Conservation (phyloP, 2,797 vertebrate species). For the Diglossa cyanea region DNA sequence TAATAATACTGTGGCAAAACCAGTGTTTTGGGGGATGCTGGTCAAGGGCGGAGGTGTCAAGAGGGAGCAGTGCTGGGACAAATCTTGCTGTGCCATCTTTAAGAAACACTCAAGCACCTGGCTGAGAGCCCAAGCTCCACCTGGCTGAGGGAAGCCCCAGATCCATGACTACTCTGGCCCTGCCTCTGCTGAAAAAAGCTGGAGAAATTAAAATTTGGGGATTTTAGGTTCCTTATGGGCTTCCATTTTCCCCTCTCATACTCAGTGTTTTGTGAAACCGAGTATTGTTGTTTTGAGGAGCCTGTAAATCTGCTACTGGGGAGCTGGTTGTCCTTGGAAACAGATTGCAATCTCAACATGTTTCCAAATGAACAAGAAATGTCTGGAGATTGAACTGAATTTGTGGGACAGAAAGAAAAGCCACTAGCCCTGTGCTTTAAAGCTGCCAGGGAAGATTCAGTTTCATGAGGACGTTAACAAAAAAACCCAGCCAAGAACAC, state of each 20-base stretch:
- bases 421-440: neutral
- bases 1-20: neutral
- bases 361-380: constrained; percentile 25
- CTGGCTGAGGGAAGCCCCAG: neutral
- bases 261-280: neutral
- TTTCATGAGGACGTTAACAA: neutral
- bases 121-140: neutral
- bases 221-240: neutral
- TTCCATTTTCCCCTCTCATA: neutral
- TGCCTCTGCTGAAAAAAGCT: neutral
- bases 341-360: neutral
- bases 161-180: neutral
- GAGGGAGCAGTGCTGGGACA: neutral
- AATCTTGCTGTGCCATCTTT: neutral
- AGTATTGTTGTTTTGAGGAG: neutral
- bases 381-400: constrained; percentile 1
- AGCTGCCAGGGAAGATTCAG: neutral
- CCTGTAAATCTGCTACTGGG: neutral
- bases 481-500: neutral
- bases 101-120: neutral
- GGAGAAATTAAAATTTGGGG: neutral
- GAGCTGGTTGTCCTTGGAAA: constrained; percentile 29
- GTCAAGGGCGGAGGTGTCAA: neutral
- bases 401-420: neutral
- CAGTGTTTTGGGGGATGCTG: neutral